A percentile compares a stretch with the other conserved stretches of the same genome.
phyloP scores from a whole-genome alignment of 1,140 invertebrate species.

The Brachionus sp. region DNA sequence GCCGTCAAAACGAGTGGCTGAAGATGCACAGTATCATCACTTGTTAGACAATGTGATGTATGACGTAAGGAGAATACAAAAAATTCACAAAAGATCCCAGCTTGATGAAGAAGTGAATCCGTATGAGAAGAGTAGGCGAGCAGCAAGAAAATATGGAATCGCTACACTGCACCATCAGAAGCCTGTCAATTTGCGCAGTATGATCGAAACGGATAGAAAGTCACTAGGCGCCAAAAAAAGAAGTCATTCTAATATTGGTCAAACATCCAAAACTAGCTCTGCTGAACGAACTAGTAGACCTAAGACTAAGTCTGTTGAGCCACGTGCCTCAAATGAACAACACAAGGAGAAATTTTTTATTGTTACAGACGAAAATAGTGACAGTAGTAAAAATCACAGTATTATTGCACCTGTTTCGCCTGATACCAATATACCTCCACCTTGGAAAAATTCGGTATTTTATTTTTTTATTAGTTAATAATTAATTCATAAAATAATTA shows the following conservation, averaged over 20 bases:
- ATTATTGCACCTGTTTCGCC: neutral
- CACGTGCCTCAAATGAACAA: neutral
- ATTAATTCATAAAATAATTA: neutral
- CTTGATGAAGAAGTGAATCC: conserved; percentile 25
- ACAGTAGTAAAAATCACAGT: neutral
- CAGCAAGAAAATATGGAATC: neutral
- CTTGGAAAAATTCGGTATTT: conserved; percentile 17
- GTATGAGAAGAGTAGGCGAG: neutral
- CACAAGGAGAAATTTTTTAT: conserved; percentile 13
- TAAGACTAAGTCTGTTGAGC: neutral
- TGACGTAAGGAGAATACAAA: conserved; percentile 4
- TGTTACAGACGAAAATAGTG: neutral
- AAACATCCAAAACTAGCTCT: neutral
- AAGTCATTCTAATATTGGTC: neutral
- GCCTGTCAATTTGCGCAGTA: conserved; percentile 12
- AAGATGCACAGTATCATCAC: conserved; percentile 39
- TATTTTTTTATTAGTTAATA: neutral
- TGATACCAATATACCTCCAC: conserved; percentile 16
- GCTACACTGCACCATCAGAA: conserved; percentile 30
- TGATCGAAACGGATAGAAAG: conserved; percentile 25
- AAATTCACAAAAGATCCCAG: conserved; percentile 37
- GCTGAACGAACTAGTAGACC: neutral
- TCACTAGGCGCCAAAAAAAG: neutral
- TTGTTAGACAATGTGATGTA: conserved; percentile 27
- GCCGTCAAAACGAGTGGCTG: conserved; percentile 4